These are phyloP conservation scores for Eulimnadia texana DNA, from an alignment of 1,140 invertebrate genomes.

Conservation along the genomic window DNA sequence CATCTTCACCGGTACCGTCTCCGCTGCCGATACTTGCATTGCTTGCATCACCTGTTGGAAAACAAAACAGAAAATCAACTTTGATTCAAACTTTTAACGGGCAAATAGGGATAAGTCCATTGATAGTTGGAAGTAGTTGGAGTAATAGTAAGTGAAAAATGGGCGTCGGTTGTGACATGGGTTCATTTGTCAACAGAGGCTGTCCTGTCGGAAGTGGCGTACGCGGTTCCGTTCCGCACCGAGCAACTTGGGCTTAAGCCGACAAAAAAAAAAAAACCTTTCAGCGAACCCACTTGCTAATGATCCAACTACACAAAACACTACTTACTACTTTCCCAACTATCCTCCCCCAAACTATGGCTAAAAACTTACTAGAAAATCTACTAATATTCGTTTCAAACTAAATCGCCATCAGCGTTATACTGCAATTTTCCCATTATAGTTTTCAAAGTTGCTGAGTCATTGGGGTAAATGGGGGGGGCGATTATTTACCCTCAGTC, in stretches of 20 bases:
- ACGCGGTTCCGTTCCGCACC: neutral
- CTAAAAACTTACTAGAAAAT: neutral
- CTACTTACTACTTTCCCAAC: neutral
- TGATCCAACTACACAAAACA: neutral
- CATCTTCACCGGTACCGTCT: slow-evolving; percentile 73
- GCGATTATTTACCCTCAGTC: too few relatives aligned
- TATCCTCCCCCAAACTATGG: neutral
- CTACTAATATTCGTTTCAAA: too few relatives aligned
- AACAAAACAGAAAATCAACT: slow-evolving; percentile 19
- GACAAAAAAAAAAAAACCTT: neutral
- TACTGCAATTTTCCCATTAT: too few relatives aligned
- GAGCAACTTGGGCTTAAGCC: neutral
- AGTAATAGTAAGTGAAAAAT: slow-evolving; percentile 9
- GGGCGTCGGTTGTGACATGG: slow-evolving; percentile 12
- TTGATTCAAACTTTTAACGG: too few relatives aligned
- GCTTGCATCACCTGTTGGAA: slow-evolving; percentile 72
- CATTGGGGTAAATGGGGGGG: too few relatives aligned
- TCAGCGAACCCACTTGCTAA: neutral
- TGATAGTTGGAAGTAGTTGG: too few relatives aligned
- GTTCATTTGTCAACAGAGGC: slow-evolving; percentile 7
- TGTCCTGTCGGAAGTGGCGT: slow-evolving; percentile 9
- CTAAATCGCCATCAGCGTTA: too few relatives aligned
- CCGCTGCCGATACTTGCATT: slow-evolving; percentile 87
- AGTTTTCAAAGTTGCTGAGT: too few relatives aligned
- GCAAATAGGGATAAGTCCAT: too few relatives aligned